Evolutionary conservation across 2,113 vertebrate genomes (phyloP), one percentile per base, ranked within the genome.

Genomic region (Nothoprocta pentlandii): DNA sequence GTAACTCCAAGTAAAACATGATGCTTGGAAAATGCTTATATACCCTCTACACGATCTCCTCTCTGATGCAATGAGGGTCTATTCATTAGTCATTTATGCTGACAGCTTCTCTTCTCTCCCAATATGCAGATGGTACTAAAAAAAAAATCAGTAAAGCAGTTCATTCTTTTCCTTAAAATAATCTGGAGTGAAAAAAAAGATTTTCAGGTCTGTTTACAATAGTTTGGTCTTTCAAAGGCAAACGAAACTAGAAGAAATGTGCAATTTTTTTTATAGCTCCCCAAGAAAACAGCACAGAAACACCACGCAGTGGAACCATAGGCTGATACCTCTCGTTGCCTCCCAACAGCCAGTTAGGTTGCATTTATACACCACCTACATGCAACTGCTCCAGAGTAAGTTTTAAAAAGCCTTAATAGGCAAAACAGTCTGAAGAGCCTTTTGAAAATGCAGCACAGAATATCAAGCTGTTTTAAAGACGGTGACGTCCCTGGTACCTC

Each of bases 161-260:
- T 17, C 2, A 25, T 87, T 91, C 42, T 88, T 93, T 87, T 49
- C 73, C 26, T 73, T 62, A 92, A 63, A 64, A 76, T 77, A 0
- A 61, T 79, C 20, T 68, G 78, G 54, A 25, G 6, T 61, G 46
- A n/a, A 81, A 94, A 94, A 80, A 79, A 9, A 1, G 1, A 89
- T 62, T 76, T 56, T 78, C 51, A 89, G 44, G 26, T 46, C 58
- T 90, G 20, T 56, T 90, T 93, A 76, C 42, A 91, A 82, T 13
- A 89, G 59, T 2, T 89, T 34, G 46, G 64, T 67, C 93, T 86
- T 95, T 94, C 64, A 96, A 95, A 94, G 53, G 23, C 54, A 39
- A 93, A 70, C 47, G 26, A 80, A 79, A 84, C 34, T 11, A 39
- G 85, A 96, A 90, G 22, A 36, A 92, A 75, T 70, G 91, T 61